Conservation (phyloP, 64 coral and sea anemone genomes). For the Stichodactyla helianthus region DNA sequence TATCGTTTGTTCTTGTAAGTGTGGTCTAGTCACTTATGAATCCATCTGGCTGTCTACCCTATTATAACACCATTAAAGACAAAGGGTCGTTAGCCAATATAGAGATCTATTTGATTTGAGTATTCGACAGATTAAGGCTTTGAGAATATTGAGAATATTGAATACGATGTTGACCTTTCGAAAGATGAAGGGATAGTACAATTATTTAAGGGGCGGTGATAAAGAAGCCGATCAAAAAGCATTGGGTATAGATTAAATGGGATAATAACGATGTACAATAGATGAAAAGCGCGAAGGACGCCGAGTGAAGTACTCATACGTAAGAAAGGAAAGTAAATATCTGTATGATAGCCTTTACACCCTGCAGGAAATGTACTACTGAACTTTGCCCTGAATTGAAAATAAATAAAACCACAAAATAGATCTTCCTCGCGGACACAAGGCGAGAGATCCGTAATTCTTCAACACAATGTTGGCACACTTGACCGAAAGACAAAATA, state of each 20-base stretch:
- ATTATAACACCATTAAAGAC: conserved; percentile 11
- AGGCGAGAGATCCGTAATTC: not conserved
- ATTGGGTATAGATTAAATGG: not conserved
- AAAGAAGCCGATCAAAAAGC: not conserved
- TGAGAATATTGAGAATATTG: conserved; percentile 3
- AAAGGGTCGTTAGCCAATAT: conserved; percentile 1
- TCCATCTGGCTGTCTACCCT: not conserved
- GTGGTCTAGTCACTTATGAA: not conserved
- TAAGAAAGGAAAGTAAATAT: not conserved
- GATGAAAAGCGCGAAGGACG: not conserved
- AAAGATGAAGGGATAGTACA: not conserved
- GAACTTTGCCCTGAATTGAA: conserved; percentile 7
- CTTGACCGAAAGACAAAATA: not conserved
- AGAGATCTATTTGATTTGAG: conserved; percentile 2
- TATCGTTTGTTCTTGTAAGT: not conserved
- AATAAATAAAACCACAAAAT: not conserved
- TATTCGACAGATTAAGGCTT: conserved; percentile 13
- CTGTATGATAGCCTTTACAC: not conserved
- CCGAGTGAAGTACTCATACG: not conserved
- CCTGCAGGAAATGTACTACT: not conserved
- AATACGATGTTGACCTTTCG: conserved; percentile 10
- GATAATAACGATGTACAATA: not conserved
- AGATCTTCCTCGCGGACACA: not conserved
- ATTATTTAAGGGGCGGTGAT: not conserved
- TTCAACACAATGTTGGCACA: conserved; percentile 7